Conservation (phyloP, 1,140 invertebrate species). For the Drosophila santomea region DNA sequence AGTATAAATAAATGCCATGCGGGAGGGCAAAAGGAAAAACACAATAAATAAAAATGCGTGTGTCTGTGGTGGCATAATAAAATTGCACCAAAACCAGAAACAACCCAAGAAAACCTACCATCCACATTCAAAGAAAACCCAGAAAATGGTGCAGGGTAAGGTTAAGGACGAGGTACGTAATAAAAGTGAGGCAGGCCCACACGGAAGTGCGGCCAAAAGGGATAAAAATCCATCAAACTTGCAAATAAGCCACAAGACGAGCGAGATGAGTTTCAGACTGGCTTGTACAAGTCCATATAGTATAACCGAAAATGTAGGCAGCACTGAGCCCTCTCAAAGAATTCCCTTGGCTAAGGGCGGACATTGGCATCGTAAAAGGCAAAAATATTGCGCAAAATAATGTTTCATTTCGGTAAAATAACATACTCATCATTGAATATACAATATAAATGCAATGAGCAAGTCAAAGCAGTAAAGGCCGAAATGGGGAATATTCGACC, state of each 20-base stretch:
- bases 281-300: neutral
- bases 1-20: conserved; percentile 45
- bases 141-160: conserved; percentile 26
- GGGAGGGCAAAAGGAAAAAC: conserved; percentile 26
- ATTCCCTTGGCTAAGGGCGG: conserved; percentile 20
- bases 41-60: conserved; percentile 79
- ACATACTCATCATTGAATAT: conserved; percentile 75
- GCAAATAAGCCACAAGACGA: conserved; percentile 72
- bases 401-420: conserved; percentile 78
- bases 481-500: neutral
- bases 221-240: conserved; percentile 83
- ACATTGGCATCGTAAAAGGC: conserved; percentile 63
- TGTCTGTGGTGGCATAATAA: conserved; percentile 72
- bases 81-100: conserved; percentile 54
- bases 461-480: conserved; percentile 2
- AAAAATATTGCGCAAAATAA: conserved; percentile 66
- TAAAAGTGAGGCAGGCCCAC: conserved; percentile 29
- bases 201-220: conserved; percentile 60
- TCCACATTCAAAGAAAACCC: conserved; percentile 45
- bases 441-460: conserved; percentile 66
- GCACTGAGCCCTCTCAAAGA: conserved; percentile 6
- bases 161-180: conserved; percentile 29
- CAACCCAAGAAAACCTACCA: conserved; percentile 6
- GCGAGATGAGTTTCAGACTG: conserved; percentile 20
- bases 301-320: conserved; percentile 23